phyloP scores from a whole-genome alignment of 2,113 vertebrate species.

The Perca fluviatilis region DNA sequence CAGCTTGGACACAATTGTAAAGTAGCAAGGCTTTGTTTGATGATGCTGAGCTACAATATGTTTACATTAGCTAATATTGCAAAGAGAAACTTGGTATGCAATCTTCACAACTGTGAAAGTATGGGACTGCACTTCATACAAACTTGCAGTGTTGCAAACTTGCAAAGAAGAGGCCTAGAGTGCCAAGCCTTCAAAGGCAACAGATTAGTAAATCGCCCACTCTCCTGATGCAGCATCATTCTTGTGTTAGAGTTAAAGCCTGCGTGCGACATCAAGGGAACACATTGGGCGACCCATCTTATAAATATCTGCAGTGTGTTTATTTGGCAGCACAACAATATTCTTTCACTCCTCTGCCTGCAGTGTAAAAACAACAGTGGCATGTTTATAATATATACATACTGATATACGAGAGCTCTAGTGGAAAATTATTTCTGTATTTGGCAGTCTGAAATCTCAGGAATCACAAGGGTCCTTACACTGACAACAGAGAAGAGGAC shows the following conservation, averaged over 20 bases:
- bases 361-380: constrained; percentile 62
- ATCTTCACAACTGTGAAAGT: constrained; percentile 38
- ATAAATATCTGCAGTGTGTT: constrained; percentile 62
- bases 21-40: constrained; percentile 7
- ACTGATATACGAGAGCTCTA: constrained; percentile 34
- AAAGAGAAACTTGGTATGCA: constrained; percentile 29
- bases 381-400: constrained; percentile 66
- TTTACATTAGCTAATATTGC: constrained; percentile 28
- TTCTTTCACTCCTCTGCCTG: constrained; percentile 22
- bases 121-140: constrained; percentile 13
- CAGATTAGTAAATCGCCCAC: constrained; percentile 37
- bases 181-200: constrained; percentile 49
- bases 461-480: constrained; percentile 70
- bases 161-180: constrained; percentile 25
- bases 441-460: constrained; percentile 65
- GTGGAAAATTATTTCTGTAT: constrained; percentile 66
- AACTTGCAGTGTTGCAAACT: constrained; percentile 22
- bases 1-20: constrained; percentile 7
- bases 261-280: constrained; percentile 30
- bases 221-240: constrained; percentile 50
- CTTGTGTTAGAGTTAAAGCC: constrained; percentile 54
- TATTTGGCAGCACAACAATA: constrained; percentile 59
- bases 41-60: constrained; percentile 11
- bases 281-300: constrained; percentile 47
- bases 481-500: constrained; percentile 56